Base-by-base conservation (phyloP, 2,888 invertebrate genomes). In the Amphimallon solstitiale region DNA sequence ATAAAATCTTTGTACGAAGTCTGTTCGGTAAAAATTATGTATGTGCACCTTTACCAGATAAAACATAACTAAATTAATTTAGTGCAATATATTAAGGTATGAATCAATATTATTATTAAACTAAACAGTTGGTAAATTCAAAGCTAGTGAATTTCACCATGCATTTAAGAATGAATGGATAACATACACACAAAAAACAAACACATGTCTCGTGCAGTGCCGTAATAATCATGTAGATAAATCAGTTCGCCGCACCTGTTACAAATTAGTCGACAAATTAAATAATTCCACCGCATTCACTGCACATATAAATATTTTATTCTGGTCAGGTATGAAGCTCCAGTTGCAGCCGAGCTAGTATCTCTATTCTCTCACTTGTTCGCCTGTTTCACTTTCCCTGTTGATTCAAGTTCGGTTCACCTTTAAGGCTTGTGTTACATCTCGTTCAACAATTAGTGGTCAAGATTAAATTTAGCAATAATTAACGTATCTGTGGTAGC, bases 241-340 rank as follows among this genome's bases (percentile, higher is more conserved):
- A 56, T 56, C 40, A 56, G 40, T 38, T 56, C 52, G 21, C 40
- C 40, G 23, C 69, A 70, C 71, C 72, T 72, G 71, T 69, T 71
- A 71, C 70, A 71, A 71, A 71, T 70, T 70, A 68, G 69, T 65
- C 67, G 68, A 67, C 70, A 71, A 71, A 71, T 71, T 70, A 71
- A 70, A 70, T 71, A 71, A 71, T 71, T 68, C 68, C 68, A 65
- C 65, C 68, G 65, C 68, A 48, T 23, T 69, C 70, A 65, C 68
- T 67, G 63, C 63, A 70, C 67, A 69, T 65, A 69, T 68, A 56
- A 56, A 56, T 56, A 56, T 40, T 56, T 56, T 56, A 71, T 69
- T 71, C 71, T 68, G 69, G 68, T 71, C 71, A 71, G 68, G 69
- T 71, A 40, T 23, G 40, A 21, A 15, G 64, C 66, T 68, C 68